Evolutionary conservation across 2,888 invertebrate genomes (phyloP), one percentile per base, ranked within the genome.

Genomic region (Rotaria sp.): DNA sequence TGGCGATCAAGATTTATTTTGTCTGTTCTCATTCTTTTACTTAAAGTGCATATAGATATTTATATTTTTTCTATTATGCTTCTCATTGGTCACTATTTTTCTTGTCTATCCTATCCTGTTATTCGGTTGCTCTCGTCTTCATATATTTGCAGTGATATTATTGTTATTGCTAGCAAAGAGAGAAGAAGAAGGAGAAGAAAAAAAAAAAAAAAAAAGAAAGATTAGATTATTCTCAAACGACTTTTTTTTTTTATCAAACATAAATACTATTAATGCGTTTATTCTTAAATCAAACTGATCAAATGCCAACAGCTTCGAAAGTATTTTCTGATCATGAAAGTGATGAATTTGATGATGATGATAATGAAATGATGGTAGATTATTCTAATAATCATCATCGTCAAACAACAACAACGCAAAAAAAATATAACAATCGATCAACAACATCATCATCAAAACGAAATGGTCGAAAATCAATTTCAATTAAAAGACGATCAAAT

Each of bases 231-330:
- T 67, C 50, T 50, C 35, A 67, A 67, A 67, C 67, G 67, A 35
- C 67, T 67, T n/a, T 52, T 67, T 59, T 57, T 30, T 67, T 67
- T 67, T 67, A 67, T 67, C 67, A 67, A 67, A 67, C 67, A 67
- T 35, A 30, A 67, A 67, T 67, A 67, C 18, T 35, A 21, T 67
- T 35, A 30, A 67, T 67, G 67, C 67, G 30, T 35, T 67, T 67
- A 21, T 35, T 67, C 38, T 67, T 35, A 67, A 67, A 67, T 67
- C 67, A 67, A 67, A 67, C 67, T 67, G 67, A 35, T 67, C 67
- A 67, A 67, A 67, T 67, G 67, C 35, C 67, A 35, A 67, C 67
- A 67, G 35, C 21, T 35, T 67, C 67, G 35, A 67, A 67, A 67
- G 35, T 38, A 21, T 67, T 67, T 35, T 67, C 67, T 5, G 67